Evolutionary conservation across 2,797 vertebrate genomes (phyloP), one percentile per base, ranked within the genome.

Genomic region (Coilia nasus): DNA sequence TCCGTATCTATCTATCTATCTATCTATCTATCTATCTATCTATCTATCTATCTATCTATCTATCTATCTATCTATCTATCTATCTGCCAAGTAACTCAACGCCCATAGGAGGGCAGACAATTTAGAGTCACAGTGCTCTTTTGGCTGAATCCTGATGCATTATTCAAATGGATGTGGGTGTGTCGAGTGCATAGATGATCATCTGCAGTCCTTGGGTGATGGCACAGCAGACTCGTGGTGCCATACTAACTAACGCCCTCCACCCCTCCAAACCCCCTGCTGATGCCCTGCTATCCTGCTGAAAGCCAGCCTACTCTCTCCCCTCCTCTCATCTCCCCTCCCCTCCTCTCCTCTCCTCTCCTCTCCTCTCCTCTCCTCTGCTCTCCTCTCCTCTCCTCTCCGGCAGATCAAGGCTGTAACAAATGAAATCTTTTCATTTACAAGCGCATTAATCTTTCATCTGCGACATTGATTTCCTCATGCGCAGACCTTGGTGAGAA

Each of bases 371-470:
- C 54, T 35, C 82, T 35, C 50, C 11, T 54, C 15, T 54, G 1
- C 25, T 75, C n/a, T 23, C 67, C 17, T 75, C 67, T 75, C 67
- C 17, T 23, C 67, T 6, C 67, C 19, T 75, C n/a, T 23, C 88
- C 12, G 4, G 83, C 41, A 15, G 88, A 92, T 92, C 93, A 93
- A 92, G 93, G 92, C 91, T 92, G 90, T 59, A 87, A 90, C 83
- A 85, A 91, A 91, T 90, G 89, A 91, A 94, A 94, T 90, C 88
- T 85, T 90, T 88, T 92, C 90, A 94, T 93, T 94, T 91, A 92
- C 91, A 90, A 89, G 50, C 78, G 21, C 86, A 87, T 91, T 87
- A 89, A 81, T 87, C 44, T 87, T 89, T 86, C 86, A 90, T 86
- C 88, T 88, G 91, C 92, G 90, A 91, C 90, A 92, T 91, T 91